Percentiles rank a stretch among this genome's conserved stretches.
Evolutionary conservation across 53 echinoderm and acorn worm species (phyloP).

Genomic region (Paracentrotus lividus): DNA sequence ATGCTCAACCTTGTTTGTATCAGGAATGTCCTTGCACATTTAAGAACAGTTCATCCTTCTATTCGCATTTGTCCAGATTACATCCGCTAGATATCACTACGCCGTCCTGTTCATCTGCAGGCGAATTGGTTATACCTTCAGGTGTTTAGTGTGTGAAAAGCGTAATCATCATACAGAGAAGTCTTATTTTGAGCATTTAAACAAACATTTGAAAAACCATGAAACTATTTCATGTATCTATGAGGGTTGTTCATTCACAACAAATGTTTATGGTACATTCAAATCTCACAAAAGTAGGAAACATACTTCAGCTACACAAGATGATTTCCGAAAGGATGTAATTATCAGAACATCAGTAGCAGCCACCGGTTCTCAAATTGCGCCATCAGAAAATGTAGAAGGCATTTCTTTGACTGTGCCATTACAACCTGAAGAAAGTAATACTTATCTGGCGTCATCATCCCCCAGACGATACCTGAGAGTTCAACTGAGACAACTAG

Average conservation of each 20-base stretch:
- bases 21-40: background rate
- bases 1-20: background rate
- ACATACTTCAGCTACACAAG: background rate
- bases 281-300: background rate
- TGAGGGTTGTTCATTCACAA: background rate
- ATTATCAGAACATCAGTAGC: constrained; percentile 23
- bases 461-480: constrained; percentile 27
- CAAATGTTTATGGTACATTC: background rate
- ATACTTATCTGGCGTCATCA: constrained; percentile 34
- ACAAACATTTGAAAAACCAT: constrained; percentile 2
- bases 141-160: background rate
- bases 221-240: constrained; percentile 13
- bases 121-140: background rate
- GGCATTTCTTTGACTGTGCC: constrained; percentile 33
- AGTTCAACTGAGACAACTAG: no score
- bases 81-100: constrained; percentile 19
- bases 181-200: background rate
- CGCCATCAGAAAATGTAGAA: background rate
- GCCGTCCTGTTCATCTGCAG: constrained; percentile 29
- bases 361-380: background rate
- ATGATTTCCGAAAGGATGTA: background rate
- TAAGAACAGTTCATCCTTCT: constrained; percentile 34
- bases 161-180: background rate
- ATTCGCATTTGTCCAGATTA: constrained; percentile 39
- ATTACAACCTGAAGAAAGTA: constrained; percentile 9